These are phyloP conservation scores for Heliconius hewitsoni DNA, from an alignment of 1,140 invertebrate genomes.

Conservation along the genomic window DNA sequence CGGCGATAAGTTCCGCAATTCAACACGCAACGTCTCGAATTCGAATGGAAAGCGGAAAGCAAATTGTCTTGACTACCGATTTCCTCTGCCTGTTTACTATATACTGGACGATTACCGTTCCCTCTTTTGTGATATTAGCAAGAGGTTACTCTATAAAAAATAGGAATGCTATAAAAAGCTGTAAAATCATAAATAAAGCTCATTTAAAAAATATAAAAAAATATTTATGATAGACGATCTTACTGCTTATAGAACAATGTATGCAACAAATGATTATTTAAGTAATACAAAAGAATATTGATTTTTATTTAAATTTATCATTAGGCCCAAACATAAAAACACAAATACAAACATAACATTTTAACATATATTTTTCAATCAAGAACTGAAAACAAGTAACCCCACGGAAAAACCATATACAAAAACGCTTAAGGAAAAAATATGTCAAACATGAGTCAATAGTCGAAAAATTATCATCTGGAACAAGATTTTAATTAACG, in stretches of 20 bases:
- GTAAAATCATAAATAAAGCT: too few species aligned
- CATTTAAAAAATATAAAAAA: too few species aligned
- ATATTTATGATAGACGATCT: too few species aligned
- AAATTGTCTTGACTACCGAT: too few species aligned
- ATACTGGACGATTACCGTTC: too few species aligned
- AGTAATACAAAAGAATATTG: not conserved
- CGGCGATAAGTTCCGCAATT: not conserved
- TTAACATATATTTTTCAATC: not conserved
- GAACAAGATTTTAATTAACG: slow-evolving; percentile 36
- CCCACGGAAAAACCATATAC: not conserved
- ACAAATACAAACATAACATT: not conserved
- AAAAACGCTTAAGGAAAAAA: slow-evolving; percentile 10
- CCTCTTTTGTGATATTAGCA: too few species aligned
- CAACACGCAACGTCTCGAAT: not conserved
- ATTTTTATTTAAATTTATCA: not conserved
- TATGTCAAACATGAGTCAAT: slow-evolving; percentile 13
- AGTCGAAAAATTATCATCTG: slow-evolving; percentile 9
- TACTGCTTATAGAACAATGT: too few species aligned
- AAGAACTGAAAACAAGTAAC: not conserved
- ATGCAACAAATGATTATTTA: too few species aligned
- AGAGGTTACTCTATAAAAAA: too few species aligned
- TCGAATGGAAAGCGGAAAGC: not conserved
- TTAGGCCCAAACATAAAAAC: not conserved
- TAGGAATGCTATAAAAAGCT: too few species aligned
- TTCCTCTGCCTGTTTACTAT: too few species aligned